A percentile compares a stretch with the other conserved stretches of the same genome.
Conservation (phyloP, 2,113 vertebrate genomes). For the Neolamprologus fasciatus region DNA sequence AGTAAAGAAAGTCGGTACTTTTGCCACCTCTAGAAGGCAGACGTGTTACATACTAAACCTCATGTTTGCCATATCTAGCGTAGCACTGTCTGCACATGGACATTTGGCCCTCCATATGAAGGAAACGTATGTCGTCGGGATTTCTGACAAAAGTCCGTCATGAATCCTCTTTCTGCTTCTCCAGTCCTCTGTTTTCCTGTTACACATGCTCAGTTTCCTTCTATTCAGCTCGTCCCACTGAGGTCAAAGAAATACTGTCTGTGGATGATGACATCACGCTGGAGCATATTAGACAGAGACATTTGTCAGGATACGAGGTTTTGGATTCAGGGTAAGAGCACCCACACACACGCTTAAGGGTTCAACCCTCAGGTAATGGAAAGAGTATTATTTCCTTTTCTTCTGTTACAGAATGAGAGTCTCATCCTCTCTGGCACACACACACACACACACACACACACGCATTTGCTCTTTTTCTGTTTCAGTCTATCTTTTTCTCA, state of each 20-base stretch:
- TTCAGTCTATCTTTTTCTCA: background rate
- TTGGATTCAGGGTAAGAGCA: slow-evolving; percentile 8
- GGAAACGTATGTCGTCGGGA: background rate
- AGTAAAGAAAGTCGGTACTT: background rate
- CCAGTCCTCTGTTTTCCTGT: background rate
- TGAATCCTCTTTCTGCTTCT: background rate
- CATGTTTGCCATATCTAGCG: background rate
- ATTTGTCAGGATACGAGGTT: slow-evolving; percentile 24
- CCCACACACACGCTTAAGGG: background rate
- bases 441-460: background rate
- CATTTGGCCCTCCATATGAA: background rate
- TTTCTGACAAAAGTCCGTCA: background rate
- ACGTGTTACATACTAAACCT: background rate
- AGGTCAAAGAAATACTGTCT: slow-evolving; percentile 1
- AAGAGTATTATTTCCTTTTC: background rate
- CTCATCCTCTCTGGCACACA: background rate
- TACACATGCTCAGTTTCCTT: background rate
- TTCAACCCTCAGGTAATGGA: slow-evolving; percentile 30
- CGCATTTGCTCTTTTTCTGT: background rate
- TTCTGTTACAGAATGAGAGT: background rate
- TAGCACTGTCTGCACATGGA: background rate
- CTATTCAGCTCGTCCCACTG: background rate
- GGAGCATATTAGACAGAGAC: slow-evolving; percentile 31
- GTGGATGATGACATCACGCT: slow-evolving; percentile 3
- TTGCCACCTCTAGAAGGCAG: background rate